These are phyloP conservation scores for Mastigias papua DNA, from an alignment of 30 jellyfish, hydroid and myxozoan genomes.

Conservation along the genomic window DNA sequence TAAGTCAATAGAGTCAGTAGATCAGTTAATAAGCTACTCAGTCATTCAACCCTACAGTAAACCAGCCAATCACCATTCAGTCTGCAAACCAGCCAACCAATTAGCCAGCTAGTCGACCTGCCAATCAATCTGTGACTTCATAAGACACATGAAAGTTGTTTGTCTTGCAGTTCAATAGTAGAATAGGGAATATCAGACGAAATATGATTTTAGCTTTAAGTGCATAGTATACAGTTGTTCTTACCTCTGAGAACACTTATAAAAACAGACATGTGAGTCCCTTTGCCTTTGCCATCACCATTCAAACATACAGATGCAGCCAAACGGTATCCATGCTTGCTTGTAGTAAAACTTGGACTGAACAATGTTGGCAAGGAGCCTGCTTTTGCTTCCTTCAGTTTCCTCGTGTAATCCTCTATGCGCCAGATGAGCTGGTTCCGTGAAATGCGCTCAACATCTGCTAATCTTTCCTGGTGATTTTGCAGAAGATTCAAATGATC, in stretches of 20 bases:
- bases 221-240: no score
- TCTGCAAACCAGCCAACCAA: no score
- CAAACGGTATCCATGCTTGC: slow-evolving; percentile 95
- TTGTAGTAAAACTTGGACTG: slow-evolving; percentile 98
- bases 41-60: no score
- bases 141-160: no score
- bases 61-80: no score
- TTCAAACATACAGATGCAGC: slow-evolving; percentile 94
- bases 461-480: slow-evolving; percentile 88
- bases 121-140: no score
- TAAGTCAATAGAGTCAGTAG: no score
- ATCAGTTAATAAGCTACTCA: no score
- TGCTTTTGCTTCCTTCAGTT: slow-evolving; percentile 94
- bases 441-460: slow-evolving; percentile 88
- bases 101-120: no score
- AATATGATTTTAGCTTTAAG: no score
- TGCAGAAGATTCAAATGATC: slow-evolving; percentile 95
- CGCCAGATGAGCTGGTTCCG: slow-evolving; percentile 98
- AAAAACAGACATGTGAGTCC: slow-evolving; percentile 97
- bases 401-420: slow-evolving; percentile 91
- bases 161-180: no score
- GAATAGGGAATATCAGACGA: no score
- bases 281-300: slow-evolving; percentile 99
- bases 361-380: slow-evolving; percentile 93
- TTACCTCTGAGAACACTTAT: slow-evolving; percentile 95